Evolutionary conservation across 2,113 vertebrate genomes (phyloP).

Genomic region (Orcinus orca): DNA sequence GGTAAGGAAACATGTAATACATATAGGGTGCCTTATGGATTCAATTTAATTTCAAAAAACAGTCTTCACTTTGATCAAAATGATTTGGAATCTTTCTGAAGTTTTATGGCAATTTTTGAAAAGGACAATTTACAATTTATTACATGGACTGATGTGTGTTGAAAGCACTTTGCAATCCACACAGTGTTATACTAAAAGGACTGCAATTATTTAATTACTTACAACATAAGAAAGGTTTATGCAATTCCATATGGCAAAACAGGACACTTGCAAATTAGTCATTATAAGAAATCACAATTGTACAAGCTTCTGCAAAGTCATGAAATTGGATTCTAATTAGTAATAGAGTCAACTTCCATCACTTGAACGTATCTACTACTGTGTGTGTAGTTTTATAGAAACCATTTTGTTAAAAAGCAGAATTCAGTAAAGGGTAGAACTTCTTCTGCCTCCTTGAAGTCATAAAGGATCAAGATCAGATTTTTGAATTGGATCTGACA

Average conservation of each 20-base stretch:
- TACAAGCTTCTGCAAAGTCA: not conserved
- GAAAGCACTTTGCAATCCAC: not conserved
- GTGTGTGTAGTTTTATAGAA: not conserved
- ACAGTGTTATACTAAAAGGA: not conserved
- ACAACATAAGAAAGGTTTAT: not conserved
- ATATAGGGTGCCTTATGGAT: not conserved
- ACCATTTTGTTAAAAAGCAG: not conserved
- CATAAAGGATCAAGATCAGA: slow-evolving; percentile 44
- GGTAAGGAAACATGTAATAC: not conserved
- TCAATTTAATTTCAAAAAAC: not conserved
- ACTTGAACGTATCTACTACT: not conserved
- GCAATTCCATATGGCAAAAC: not conserved
- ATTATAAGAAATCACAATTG: not conserved
- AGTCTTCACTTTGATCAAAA: not conserved
- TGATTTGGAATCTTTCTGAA: not conserved
- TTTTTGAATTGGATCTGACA: slow-evolving; percentile 53
- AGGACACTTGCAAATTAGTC: not conserved
- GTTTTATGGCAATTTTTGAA: not conserved
- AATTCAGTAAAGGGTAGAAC: not conserved
- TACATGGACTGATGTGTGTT: not conserved
- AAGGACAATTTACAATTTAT: not conserved
- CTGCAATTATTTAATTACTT: not conserved
- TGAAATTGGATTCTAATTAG: not conserved
- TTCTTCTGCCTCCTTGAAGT: slow-evolving; percentile 9
- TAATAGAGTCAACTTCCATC: not conserved